A percentile compares a stretch with the other conserved stretches of the same genome.
phyloP scores from a whole-genome alignment of 2,113 vertebrate species.

The Paracanthobrama guichenoti region DNA sequence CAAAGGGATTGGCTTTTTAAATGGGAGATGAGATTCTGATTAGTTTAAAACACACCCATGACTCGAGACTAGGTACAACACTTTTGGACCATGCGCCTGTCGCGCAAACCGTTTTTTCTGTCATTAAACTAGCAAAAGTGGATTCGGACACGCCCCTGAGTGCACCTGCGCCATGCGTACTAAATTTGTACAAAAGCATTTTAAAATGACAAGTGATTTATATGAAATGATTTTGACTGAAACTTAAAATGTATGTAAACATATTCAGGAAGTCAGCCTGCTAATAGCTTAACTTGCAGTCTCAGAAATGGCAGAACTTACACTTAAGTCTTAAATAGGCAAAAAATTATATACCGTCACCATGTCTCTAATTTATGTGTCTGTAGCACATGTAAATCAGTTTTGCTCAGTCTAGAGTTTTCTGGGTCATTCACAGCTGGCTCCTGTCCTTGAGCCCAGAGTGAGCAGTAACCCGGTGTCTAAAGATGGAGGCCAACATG shows the following conservation, averaged over 20 bases:
- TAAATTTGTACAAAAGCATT: not conserved
- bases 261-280: not conserved
- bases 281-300: not conserved
- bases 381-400: slow-evolving; percentile 53
- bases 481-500: not conserved
- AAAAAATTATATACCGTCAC: not conserved
- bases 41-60: no score
- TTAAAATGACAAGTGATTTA: not conserved
- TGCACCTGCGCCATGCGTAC: no score
- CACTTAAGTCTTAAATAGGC: not conserved
- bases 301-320: not conserved
- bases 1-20: no score
- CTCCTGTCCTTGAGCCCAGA: not conserved
- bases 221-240: no score
- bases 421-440: slow-evolving; percentile 38
- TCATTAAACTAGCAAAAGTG: no score
- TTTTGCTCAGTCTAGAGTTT: slow-evolving; percentile 7
- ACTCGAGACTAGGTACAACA: no score
- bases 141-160: no score
- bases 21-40: no score
- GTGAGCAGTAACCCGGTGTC: not conserved
- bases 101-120: no score
- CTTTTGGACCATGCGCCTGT: no score
- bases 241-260: not conserved
- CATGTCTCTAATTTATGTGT: not conserved